Evolutionary conservation across 2,113 vertebrate genomes (phyloP), one percentile per base, ranked within the genome.

Genomic region (Ptychochromis oligacanthus): DNA sequence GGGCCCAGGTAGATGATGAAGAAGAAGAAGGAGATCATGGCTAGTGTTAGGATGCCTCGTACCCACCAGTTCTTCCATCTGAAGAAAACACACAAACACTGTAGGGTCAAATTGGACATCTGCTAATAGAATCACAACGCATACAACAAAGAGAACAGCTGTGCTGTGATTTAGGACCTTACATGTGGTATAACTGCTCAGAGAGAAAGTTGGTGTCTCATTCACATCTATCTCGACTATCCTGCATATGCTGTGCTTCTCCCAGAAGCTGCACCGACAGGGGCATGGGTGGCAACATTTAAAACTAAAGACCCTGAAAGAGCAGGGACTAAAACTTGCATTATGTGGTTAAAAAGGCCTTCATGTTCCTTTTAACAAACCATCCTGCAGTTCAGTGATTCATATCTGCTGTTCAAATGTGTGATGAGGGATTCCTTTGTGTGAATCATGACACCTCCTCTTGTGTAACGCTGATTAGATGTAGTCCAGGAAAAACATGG

Each of bases 1-100:
- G 98, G 98, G 86, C 98, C 98, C 91, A 99, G 85, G 95, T 99
- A 99, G 95, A 99, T 99, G 94, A 99, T 99, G 94, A 99, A 87
- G 96, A 99, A 99, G 96, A 99, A 99, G 94, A 99, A 99, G 36
- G 96, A 96, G 83, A 99, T 99, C 98, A 99, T 99, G 3, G 98
- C 98, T 89, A 99, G 90, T 0, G 98, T 99, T 77, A 99, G 96
- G 94, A 99, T 99, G 74, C 98, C 98, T 94, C 98, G 95, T 22
- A 99, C 96, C 98, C 98, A 99, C 98, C 98, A 99, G 82, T 99
- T 99, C 96, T 95, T 99, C 98, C 98, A 99, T 93, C 98, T 99
- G 90, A 86, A 6, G 31, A 59, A 34, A 34, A 84, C 14, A 58
- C 3, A 67, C 14, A 85, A 11, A 62, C 7, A 38, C 9, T 28